phyloP scores from a whole-genome alignment of 2,888 invertebrate genomes.

The Lapara coniferarum region DNA sequence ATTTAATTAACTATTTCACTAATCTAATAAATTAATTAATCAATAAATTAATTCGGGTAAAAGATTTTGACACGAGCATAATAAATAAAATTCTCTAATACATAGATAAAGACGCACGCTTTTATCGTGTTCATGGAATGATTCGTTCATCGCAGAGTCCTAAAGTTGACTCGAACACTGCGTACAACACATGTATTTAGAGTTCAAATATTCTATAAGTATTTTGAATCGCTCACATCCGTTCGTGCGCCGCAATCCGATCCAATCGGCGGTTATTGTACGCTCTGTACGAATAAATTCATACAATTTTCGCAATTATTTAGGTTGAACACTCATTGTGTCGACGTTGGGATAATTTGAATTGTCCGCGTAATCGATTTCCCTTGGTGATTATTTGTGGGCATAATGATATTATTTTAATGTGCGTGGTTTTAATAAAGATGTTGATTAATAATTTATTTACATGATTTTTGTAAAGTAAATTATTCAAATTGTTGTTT shows the following conservation, averaged over 20 bases:
- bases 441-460: no score
- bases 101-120: no score
- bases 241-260: constrained; percentile 21
- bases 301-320: constrained; percentile 21
- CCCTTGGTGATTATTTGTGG: background rate
- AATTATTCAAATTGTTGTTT: no score
- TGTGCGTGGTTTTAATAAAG: background rate
- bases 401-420: background rate
- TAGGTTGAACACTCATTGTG: constrained; percentile 8
- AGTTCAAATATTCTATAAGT: constrained; percentile 5
- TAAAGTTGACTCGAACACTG: background rate
- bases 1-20: no score
- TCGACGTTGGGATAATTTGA: constrained; percentile 15
- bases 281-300: constrained; percentile 9
- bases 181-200: background rate
- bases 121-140: no score
- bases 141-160: no score
- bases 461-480: no score
- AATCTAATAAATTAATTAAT: no score
- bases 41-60: no score
- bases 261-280: constrained; percentile 14
- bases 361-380: constrained; percentile 15
- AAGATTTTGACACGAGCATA: no score
- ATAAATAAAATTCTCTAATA: no score
- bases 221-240: constrained; percentile 11